Conservation (phyloP, 2,888 invertebrate genomes). For the Ditula angustiorana region DNA sequence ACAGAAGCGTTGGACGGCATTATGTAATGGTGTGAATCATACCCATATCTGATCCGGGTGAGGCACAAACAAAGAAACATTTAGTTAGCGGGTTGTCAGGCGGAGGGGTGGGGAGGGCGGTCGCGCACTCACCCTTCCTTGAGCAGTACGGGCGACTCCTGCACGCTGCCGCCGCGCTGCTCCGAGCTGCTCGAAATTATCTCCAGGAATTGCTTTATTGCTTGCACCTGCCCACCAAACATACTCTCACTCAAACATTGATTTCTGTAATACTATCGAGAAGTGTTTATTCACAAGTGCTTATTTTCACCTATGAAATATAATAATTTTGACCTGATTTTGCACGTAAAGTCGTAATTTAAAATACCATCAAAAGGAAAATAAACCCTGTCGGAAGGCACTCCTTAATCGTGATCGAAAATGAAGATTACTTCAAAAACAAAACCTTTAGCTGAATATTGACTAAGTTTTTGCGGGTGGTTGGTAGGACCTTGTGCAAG, state of each 20-base stretch:
- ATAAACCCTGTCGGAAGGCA: too few species aligned
- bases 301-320: too few species aligned
- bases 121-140: constrained; percentile 93
- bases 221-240: constrained; percentile 81
- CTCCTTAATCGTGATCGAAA: too few species aligned
- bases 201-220: constrained; percentile 94
- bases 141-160: constrained; percentile 91
- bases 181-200: constrained; percentile 93
- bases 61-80: constrained; percentile 57
- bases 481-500: too few species aligned
- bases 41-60: constrained; percentile 76
- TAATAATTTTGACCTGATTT: too few species aligned
- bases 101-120: neutral
- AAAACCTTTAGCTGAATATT: too few species aligned
- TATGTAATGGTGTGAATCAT: constrained; percentile 52
- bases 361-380: too few species aligned
- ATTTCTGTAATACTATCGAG: too few species aligned
- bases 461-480: too few species aligned
- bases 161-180: constrained; percentile 85
- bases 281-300: too few species aligned
- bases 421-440: too few species aligned
- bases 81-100: constrained; percentile 23
- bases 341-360: too few species aligned
- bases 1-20: constrained; percentile 8
- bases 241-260: neutral